A percentile compares a stretch with the other conserved stretches of the same genome.
These are phyloP conservation scores for Gadus macrocephalus DNA, from an alignment of 2,113 vertebrate genomes.

Conservation along the genomic window DNA sequence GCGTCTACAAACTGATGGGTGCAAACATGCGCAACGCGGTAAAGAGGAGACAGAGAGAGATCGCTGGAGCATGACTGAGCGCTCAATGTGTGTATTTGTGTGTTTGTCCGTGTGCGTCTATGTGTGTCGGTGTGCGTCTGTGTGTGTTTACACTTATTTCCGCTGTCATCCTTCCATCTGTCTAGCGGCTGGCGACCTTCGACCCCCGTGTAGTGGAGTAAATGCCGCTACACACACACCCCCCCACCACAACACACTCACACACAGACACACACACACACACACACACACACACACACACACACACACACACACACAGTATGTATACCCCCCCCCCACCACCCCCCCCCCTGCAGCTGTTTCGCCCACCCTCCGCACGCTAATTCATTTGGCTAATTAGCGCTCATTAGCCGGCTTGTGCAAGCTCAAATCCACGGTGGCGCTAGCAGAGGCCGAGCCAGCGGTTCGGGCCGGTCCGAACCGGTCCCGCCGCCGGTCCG, in stretches of 20 bases:
- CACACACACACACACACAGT: background rate
- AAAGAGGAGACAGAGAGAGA: slow-evolving; percentile 14
- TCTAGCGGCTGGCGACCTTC: too few species aligned
- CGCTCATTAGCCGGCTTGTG: slow-evolving; percentile 61
- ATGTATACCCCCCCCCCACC: slow-evolving; percentile 14
- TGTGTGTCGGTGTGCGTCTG: slow-evolving; percentile 34
- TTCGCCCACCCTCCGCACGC: slow-evolving; percentile 25
- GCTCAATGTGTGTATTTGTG: slow-evolving; percentile 10
- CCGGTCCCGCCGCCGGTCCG: slow-evolving; percentile 31
- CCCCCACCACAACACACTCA: too few species aligned
- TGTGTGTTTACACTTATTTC: background rate
- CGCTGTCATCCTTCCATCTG: too few species aligned
- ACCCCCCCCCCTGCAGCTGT: slow-evolving; percentile 22
- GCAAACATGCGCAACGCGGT: slow-evolving; percentile 20
- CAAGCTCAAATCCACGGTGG: slow-evolving; percentile 55
- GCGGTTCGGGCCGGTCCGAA: slow-evolving; percentile 18
- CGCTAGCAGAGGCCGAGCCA: too few species aligned
- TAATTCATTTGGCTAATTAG: slow-evolving; percentile 62
- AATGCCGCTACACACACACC: too few species aligned
- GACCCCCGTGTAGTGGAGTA: too few species aligned
- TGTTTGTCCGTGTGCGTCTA: slow-evolving; percentile 22
- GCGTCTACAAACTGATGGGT: background rate
- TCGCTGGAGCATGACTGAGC: slow-evolving; percentile 11
- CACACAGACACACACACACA: background rate
- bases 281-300: background rate